Evolutionary conservation across 2,113 vertebrate species (phyloP), one percentile per base, ranked within the genome.

Genomic region (Sebastes schlegelii): DNA sequence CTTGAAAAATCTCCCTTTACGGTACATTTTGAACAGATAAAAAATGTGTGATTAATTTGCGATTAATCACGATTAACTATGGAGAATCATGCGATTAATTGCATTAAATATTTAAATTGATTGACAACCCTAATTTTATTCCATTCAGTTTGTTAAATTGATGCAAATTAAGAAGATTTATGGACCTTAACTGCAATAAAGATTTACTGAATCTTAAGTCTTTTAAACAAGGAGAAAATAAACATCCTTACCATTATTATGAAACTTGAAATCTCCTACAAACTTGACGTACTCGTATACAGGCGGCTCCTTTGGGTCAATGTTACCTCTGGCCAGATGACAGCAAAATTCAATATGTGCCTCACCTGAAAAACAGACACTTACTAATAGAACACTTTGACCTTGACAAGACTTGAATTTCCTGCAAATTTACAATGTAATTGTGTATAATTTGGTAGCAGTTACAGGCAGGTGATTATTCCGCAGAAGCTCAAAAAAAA

Each of bases 281-380:
- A 99, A 97, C 95, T 98, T 99, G 82, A 97, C 97, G 83, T 96
- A 96, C 91, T 99, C 98, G 21, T 98, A 99, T 7, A 92, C 94
- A 83, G 95, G 88, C 1, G 82, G 90, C 34, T 95, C 95, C 86
- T 94, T 95, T 51, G 92, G 93, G 83, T 96, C 92, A 71, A 95
- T 89, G 79, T 95, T 95, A 85, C 97, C 96, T 96, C 96, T 95
- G 89, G 95, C 96, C 89, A 99, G 94, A 93, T 98, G 97, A 94
- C 98, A 99, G 91, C 96, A 98, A 93, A 99, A 99, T 72, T 99
- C 97, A 85, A 97, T 91, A 84, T 96, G 96, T 34, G 93, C 95
- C 89, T 96, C 97, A 17, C 84, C 96, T 98, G 89, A 92, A 46
- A 84, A 91, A 85, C 23, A 79, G 34, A 34, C 34, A 34, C 34